These are phyloP conservation scores for Nothoprocta pentlandii DNA, from an alignment of 2,113 vertebrate species.

Conservation along the genomic window DNA sequence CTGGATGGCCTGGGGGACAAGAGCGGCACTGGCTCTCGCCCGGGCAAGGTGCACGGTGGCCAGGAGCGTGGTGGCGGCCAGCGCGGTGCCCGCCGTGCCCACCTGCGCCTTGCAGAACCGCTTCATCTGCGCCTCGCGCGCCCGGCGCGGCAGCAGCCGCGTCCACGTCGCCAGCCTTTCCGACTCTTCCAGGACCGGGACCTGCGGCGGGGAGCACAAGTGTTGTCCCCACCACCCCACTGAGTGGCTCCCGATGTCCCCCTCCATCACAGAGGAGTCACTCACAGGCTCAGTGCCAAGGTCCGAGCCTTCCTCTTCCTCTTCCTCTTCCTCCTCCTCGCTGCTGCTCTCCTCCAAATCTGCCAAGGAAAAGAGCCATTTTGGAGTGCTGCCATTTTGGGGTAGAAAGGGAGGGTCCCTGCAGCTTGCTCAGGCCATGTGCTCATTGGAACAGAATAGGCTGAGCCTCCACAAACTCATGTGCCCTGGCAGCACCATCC, in stretches of 20 bases:
- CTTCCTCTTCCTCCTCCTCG: conserved; percentile 40
- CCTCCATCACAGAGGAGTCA: background rate
- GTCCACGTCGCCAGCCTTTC: conserved; percentile 81
- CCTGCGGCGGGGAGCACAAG: background rate
- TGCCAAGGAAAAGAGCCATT: background rate
- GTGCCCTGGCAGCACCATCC: too few relatives aligned
- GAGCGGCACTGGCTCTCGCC: accelerated
- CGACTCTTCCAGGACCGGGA: conserved; percentile 54
- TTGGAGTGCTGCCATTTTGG: accelerated
- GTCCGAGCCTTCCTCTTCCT: conserved; percentile 10
- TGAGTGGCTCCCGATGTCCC: background rate
- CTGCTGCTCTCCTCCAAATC: conserved; percentile 38
- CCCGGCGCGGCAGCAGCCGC: conserved; percentile 82
- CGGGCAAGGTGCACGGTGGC: accelerated
- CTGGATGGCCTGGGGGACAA: conserved; percentile 86
- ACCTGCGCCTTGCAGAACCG: conserved; percentile 91
- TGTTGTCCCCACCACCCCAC: too few relatives aligned
- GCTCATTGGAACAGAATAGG: background rate
- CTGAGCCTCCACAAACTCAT: background rate
- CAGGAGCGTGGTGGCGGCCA: too few relatives aligned
- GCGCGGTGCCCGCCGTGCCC: background rate
- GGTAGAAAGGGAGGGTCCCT: background rate
- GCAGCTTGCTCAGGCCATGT: background rate
- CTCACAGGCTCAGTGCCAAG: conserved; percentile 42
- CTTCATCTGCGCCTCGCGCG: conserved; percentile 86